Conservation (phyloP, 2,888 invertebrate genomes). For the Eilema caniola region DNA sequence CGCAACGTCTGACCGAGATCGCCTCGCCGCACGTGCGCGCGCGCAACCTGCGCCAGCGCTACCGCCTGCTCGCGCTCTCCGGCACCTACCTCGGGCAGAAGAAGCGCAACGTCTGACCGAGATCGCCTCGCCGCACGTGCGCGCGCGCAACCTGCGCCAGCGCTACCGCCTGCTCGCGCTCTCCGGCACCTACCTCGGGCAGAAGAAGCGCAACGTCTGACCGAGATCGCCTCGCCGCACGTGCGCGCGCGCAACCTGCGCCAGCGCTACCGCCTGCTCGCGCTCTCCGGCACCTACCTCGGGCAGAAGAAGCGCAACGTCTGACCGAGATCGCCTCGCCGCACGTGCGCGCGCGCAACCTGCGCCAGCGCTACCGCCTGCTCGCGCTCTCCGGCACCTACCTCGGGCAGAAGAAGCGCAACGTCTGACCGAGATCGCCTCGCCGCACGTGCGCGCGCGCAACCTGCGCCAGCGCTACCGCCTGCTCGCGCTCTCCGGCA, state of each 20-base stretch:
- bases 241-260: conserved; percentile 96
- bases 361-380: conserved; percentile 95
- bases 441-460: conserved; percentile 96
- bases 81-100: conserved; percentile 90
- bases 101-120: conserved; percentile 88
- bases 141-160: conserved; percentile 96
- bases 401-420: conserved; percentile 86
- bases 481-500: conserved; percentile 93
- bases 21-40: conserved; percentile 97
- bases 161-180: conserved; percentile 94
- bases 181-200: conserved; percentile 91
- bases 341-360: conserved; percentile 96
- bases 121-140: conserved; percentile 96
- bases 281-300: conserved; percentile 91
- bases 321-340: conserved; percentile 95
- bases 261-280: conserved; percentile 95
- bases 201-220: conserved; percentile 80
- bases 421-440: conserved; percentile 94
- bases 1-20: conserved; percentile 90
- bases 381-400: conserved; percentile 93
- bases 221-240: conserved; percentile 96
- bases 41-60: conserved; percentile 95
- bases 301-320: conserved; percentile 84
- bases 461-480: conserved; percentile 97
- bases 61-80: conserved; percentile 94